Evolutionary conservation across 2,113 vertebrate genomes (phyloP), one percentile per base, ranked within the genome.

Genomic region (Microcebus murinus): DNA sequence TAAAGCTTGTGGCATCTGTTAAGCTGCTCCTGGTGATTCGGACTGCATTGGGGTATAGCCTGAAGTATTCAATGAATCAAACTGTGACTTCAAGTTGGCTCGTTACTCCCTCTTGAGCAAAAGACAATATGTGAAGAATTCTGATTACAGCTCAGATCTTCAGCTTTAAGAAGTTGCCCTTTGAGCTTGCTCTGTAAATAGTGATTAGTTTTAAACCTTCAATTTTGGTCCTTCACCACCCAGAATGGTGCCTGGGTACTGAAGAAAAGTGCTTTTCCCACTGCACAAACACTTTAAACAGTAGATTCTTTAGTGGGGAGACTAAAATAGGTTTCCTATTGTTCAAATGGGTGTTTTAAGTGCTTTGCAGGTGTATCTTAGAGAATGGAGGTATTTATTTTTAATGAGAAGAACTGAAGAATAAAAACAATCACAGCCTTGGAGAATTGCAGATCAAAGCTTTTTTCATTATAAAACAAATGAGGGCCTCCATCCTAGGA

Each of bases 401-500:
- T 98, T 99, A 98, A 98, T 98, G 98, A 98, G 98, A 98, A 97
- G 98, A 98, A 97, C 97, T 96, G 94, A 98, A 97, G 98, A 98
- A 98, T 98, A 97, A 98, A 98, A 98, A 98, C 96, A 97, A 83
- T 97, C 93, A 96, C 96, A 97, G 97, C 97, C 97, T 98, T 98
- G 96, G 98, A 98, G 98, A 98, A 98, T 95, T 98, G 97, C 92
- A 96, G 98, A 98, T 98, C 98, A 98, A 98, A 98, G 98, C 97
- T 98, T 98, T 98, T 98, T 98, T 98, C 98, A 97, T 98, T 98
- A 97, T 98, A 97, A 98, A 98, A 98, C 98, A 98, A 98, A 98
- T 98, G 98, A 98, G 98, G 96, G 96, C 96, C 96, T 98, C 95
- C 92, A 90, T 97, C 97, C 94, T 97, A 98, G 97, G 96, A 98